phyloP scores from a whole-genome alignment of 2,888 invertebrate species.

The Scaptomyza parva region DNA sequence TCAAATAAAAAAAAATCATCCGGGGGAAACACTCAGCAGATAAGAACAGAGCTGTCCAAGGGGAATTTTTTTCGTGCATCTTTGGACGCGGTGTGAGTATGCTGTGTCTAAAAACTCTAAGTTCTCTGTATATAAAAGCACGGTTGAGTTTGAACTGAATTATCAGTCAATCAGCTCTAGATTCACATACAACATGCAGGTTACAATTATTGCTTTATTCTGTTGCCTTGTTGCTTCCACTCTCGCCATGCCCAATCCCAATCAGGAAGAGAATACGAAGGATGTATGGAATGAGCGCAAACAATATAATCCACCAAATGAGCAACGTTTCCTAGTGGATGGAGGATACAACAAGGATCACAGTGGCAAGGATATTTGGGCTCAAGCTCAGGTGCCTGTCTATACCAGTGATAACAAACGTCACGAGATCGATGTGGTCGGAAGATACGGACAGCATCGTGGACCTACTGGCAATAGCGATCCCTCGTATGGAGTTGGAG shows the following conservation, averaged over 20 bases:
- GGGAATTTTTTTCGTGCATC: constrained; percentile 12
- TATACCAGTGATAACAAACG: constrained; percentile 77
- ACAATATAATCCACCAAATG: constrained; percentile 21
- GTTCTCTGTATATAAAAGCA: constrained; percentile 43
- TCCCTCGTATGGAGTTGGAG: constrained; percentile 60
- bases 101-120: neutral
- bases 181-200: constrained; percentile 37
- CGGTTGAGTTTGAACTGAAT: neutral
- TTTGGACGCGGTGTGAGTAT: neutral
- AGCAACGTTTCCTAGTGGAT: constrained; percentile 32
- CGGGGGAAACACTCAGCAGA: constrained; percentile 38
- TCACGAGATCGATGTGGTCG: constrained; percentile 73
- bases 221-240: constrained; percentile 36
- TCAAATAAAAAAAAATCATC: constrained; percentile 23
- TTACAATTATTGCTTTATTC: constrained; percentile 28
- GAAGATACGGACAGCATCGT: constrained; percentile 72
- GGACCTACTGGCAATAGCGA: constrained; percentile 79
- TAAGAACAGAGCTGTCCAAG: constrained; percentile 8
- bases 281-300: constrained; percentile 9
- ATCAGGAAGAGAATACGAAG: constrained; percentile 8
- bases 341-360: constrained; percentile 55
- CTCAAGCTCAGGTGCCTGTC: constrained; percentile 62
- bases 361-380: constrained; percentile 60
- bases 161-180: constrained; percentile 37
- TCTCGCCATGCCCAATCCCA: constrained; percentile 35